phyloP scores from a whole-genome alignment of 1,140 invertebrate species.

The Dendrolimus kikuchii region DNA sequence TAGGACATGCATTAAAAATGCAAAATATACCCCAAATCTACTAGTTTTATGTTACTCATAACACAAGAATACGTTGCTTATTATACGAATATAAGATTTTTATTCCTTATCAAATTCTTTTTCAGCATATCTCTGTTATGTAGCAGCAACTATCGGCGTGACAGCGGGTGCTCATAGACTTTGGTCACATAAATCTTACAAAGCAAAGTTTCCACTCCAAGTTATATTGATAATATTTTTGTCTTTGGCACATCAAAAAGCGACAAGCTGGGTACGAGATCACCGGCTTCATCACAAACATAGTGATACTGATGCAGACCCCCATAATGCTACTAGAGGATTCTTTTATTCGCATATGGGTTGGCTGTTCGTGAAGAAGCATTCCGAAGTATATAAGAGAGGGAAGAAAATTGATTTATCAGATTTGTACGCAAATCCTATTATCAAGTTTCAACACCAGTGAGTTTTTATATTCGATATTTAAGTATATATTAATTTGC shows the following conservation, averaged over 20 bases:
- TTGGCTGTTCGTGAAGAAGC: constrained; percentile 11
- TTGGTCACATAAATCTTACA: constrained; percentile 7
- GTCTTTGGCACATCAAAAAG: constrained; percentile 8
- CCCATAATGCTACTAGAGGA: constrained; percentile 9
- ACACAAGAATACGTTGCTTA: too few relatives aligned
- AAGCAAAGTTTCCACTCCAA: constrained; percentile 8
- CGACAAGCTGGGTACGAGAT: constrained; percentile 11
- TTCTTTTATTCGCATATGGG: constrained; percentile 13
- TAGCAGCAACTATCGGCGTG: constrained; percentile 10
- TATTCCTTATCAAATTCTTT: too few relatives aligned
- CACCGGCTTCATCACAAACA: constrained; percentile 11
- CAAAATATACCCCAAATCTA: too few relatives aligned
- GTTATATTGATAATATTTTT: constrained; percentile 7
- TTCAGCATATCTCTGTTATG: too few relatives aligned
- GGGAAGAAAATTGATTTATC: constrained; percentile 8
- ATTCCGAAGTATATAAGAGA: constrained; percentile 7
- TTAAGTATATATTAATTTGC: too few relatives aligned
- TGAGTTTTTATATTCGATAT: constrained; percentile 1
- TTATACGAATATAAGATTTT: too few relatives aligned
- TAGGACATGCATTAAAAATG: too few relatives aligned
- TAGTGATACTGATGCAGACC: constrained; percentile 13
- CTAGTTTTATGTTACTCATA: too few relatives aligned
- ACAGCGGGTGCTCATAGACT: constrained; percentile 12
- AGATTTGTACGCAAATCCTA: constrained; percentile 12
- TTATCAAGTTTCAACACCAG: constrained; percentile 11